A percentile compares a stretch with the other conserved stretches of the same genome.
phyloP scores from a whole-genome alignment of 2,113 vertebrate species.

The Holacanthus passer region DNA sequence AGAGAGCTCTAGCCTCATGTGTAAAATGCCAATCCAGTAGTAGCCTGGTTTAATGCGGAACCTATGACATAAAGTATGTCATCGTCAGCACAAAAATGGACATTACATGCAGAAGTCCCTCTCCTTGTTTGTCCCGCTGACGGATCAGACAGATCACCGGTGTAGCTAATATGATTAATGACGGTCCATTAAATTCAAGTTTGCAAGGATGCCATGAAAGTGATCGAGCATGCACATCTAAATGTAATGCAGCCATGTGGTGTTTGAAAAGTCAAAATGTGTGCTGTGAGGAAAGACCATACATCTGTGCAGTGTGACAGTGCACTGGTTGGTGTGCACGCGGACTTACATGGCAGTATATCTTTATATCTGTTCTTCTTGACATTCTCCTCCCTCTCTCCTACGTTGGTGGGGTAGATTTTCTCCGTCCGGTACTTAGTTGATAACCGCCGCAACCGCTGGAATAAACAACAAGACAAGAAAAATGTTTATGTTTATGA shows the following conservation, averaged over 20 bases:
- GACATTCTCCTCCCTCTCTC: conserved; percentile 98
- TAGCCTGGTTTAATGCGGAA: neutral
- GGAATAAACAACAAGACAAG: conserved; percentile 64
- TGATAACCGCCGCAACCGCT: conserved; percentile 96
- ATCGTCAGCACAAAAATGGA: neutral
- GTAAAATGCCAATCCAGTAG: neutral
- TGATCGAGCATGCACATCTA: neutral
- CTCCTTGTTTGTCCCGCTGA: too few relatives aligned
- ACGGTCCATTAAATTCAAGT: too few relatives aligned
- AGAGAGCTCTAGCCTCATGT: neutral
- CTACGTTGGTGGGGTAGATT: conserved; percentile 96
- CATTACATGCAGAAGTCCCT: neutral
- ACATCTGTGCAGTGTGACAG: neutral
- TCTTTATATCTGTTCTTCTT: conserved; percentile 99
- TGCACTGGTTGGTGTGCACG: neutral
- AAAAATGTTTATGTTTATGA: neutral
- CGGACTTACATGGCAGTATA: conserved; percentile 96
- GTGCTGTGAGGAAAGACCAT: neutral
- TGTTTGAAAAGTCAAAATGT: neutral
- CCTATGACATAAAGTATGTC: neutral
- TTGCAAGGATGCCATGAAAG: neutral
- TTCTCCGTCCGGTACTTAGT: conserved; percentile 98
- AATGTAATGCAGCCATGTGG: neutral
- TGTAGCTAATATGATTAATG: neutral
- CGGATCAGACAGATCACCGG: neutral